Conservation (phyloP, 2,113 vertebrate genomes). For the Austrofundulus limnaeus region DNA sequence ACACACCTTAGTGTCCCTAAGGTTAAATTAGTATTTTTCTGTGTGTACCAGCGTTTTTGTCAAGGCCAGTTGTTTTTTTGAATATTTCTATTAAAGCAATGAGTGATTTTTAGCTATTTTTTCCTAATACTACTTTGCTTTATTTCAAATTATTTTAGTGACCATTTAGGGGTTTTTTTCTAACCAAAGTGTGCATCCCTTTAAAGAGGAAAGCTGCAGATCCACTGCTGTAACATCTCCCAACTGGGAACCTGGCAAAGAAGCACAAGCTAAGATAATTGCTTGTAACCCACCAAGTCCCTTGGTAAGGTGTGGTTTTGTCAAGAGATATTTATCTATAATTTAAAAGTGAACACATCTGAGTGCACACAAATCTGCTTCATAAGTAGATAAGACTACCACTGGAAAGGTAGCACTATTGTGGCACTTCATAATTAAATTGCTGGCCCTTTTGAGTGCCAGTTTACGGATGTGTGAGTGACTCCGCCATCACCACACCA, state of each 20-base stretch:
- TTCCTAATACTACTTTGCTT: too few relatives aligned
- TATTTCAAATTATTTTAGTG: too few relatives aligned
- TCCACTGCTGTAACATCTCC: conserved; percentile 8
- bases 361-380: conserved; percentile 4
- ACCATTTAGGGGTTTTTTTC: too few relatives aligned
- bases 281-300: neutral
- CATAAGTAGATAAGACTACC: neutral
- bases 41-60: too few relatives aligned
- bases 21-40: too few relatives aligned
- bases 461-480: neutral
- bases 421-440: too few relatives aligned
- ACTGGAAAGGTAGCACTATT: too few relatives aligned
- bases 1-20: too few relatives aligned
- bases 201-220: neutral
- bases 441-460: neutral
- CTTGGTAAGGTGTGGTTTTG: conserved; percentile 11
- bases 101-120: too few relatives aligned
- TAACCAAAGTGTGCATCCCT: too few relatives aligned
- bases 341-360: conserved; percentile 25
- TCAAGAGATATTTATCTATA: neutral
- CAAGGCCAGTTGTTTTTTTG: too few relatives aligned
- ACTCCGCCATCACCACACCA: neutral
- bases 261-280: neutral
- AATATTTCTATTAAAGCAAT: too few relatives aligned
- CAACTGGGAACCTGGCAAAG: conserved; percentile 11